Conservation (phyloP, 2,888 invertebrate genomes). For the Lochmaea crataegi region DNA sequence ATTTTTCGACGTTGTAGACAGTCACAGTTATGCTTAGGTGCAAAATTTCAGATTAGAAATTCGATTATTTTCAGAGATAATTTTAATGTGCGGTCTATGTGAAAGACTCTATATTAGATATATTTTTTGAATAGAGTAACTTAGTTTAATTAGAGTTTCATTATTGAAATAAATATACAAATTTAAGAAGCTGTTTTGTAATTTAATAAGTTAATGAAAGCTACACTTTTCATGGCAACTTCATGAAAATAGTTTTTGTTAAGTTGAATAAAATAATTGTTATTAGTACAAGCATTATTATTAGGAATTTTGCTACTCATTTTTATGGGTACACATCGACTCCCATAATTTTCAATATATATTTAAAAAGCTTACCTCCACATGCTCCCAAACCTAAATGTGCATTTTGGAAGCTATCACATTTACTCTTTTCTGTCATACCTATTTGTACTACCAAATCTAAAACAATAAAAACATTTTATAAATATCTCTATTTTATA, state of each 20-base stretch:
- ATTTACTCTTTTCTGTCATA: neutral
- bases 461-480: neutral
- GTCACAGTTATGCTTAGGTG: too few relatives aligned
- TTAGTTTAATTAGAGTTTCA: neutral
- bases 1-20: neutral
- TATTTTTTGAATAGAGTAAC: too few relatives aligned
- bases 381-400: neutral
- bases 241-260: neutral
- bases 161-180: neutral
- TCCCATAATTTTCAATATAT: neutral
- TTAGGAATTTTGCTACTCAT: neutral
- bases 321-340: neutral
- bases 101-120: neutral
- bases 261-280: neutral
- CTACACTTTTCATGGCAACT: neutral
- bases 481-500: neutral
- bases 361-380: neutral
- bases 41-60: neutral
- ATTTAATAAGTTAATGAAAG: neutral
- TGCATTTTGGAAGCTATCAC: neutral
- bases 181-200: neutral
- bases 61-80: neutral
- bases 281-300: too few relatives aligned
- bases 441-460: neutral
- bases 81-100: conserved; percentile 1